Base-by-base conservation (phyloP, 2,797 vertebrate species). In the Eulemur rubriventer region DNA sequence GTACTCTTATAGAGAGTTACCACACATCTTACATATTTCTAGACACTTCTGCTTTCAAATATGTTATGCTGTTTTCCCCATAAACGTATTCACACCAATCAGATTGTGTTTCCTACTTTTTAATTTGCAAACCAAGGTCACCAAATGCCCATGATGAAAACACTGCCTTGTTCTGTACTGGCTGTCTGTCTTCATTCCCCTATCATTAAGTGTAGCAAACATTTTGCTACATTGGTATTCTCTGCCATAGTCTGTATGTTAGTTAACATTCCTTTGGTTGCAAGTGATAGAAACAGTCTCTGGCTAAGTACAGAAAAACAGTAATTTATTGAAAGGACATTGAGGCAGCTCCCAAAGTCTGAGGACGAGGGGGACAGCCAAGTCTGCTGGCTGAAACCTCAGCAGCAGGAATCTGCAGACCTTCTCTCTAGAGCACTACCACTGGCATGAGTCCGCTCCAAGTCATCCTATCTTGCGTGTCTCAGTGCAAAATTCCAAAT, bases 221-320 rank as follows among this genome's bases (percentile, higher is more conserved):
- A 72, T 72, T 88, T 73, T 69, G 35, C 59, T 69, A 0, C 16
- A 22, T 38, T 83, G 70, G 8, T 50, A 61, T 81, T 95, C 95
- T 93, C 76, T 73, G 55, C 67, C 48, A 30, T 20, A 4, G 43
- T 30, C 59, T 70, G 52, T 14, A 28, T n/a, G 72, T 90, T 89
- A 85, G 87, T 67, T 67, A 90, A 76, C 67, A 93, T 95, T 96
- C 87, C 73, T 94, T 89, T 69, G 76, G 86, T 75, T 96, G 33
- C 35, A 38, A 86, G 84, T 73, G 75, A 93, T 90, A 92, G 72
- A 63, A 94, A 91, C 26, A 22, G 43, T 92, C 50, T 94, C 88
- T 78, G 41, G 41, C 78, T 81, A 78, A 82, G 78, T 63, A 93
- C 70, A 91, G 73, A 41, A 89, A 93, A 80, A 88, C 70, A 13